phyloP scores from a whole-genome alignment of 2,113 vertebrate species.

The Myotis yumanensis region DNA sequence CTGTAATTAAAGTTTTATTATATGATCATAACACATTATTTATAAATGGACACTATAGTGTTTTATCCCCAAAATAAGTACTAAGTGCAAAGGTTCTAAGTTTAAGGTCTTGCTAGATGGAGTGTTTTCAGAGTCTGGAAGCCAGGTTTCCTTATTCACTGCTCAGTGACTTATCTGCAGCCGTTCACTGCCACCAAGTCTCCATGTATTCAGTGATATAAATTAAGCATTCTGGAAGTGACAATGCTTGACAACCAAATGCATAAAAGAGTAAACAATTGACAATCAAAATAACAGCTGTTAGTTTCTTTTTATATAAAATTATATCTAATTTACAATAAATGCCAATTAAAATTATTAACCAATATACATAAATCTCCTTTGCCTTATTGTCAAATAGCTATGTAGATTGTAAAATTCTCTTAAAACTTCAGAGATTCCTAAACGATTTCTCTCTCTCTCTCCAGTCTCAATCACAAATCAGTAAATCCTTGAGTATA shows the following conservation, averaged over 20 bases:
- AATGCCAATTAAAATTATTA: constrained; percentile 74
- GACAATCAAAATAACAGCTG: constrained; percentile 77
- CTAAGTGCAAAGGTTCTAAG: background rate
- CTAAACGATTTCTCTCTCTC: background rate
- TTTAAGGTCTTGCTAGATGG: background rate
- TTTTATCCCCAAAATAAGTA: background rate
- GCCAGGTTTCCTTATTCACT: too few relatives aligned
- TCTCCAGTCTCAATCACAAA: background rate
- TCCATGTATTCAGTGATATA: constrained; percentile 68
- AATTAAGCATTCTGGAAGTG: constrained; percentile 76
- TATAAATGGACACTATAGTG: background rate
- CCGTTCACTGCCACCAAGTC: background rate
- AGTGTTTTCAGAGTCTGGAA: background rate
- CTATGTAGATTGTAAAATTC: constrained; percentile 45
- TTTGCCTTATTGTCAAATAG: constrained; percentile 63
- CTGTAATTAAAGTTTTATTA: constrained; percentile 73
- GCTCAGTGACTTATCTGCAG: background rate
- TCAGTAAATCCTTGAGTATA: background rate
- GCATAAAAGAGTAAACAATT: constrained; percentile 63
- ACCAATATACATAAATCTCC: constrained; percentile 69
- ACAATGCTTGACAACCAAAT: constrained; percentile 77
- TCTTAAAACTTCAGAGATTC: constrained; percentile 48
- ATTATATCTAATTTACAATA: constrained; percentile 75
- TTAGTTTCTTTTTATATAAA: constrained; percentile 76
- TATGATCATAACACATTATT: background rate